These are phyloP conservation scores for Eumacrocentrus americanus DNA, from an alignment of 2,888 invertebrate genomes.

Conservation along the genomic window DNA sequence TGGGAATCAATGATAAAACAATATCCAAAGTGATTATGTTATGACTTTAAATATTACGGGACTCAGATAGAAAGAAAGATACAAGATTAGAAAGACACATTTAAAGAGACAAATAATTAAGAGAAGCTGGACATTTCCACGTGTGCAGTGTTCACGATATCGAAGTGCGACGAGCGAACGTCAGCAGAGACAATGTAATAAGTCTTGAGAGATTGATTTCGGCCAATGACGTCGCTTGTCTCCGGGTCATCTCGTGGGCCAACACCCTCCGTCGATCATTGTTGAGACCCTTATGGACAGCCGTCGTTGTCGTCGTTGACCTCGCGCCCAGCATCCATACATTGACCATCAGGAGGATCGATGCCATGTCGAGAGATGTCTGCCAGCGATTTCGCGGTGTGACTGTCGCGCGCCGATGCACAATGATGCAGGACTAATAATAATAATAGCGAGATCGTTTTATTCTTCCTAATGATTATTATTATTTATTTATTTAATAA, in stretches of 20 bases:
- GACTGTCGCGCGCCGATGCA: no score
- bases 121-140: constrained; percentile 1
- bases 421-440: no score
- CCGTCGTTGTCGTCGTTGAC: constrained; percentile 18
- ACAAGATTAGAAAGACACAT: no score
- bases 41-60: no score
- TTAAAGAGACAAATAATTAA: no score
- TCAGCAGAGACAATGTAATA: not conserved
- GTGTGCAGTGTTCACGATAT: constrained; percentile 23
- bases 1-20: no score
- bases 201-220: not conserved
- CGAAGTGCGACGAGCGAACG: not conserved
- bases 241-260: not conserved
- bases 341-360: constrained; percentile 6
- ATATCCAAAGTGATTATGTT: no score
- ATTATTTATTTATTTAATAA: no score
- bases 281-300: not conserved
- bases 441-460: no score
- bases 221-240: not conserved
- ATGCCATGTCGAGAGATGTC: constrained; percentile 17
- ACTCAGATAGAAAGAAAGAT: no score
- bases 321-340: constrained; percentile 14
- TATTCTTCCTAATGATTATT: no score
- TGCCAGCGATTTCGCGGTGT: constrained; percentile 10
- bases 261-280: not conserved